These are phyloP conservation scores for Copidosoma floridanum DNA, from an alignment of 1,140 invertebrate species.

Conservation along the genomic window DNA sequence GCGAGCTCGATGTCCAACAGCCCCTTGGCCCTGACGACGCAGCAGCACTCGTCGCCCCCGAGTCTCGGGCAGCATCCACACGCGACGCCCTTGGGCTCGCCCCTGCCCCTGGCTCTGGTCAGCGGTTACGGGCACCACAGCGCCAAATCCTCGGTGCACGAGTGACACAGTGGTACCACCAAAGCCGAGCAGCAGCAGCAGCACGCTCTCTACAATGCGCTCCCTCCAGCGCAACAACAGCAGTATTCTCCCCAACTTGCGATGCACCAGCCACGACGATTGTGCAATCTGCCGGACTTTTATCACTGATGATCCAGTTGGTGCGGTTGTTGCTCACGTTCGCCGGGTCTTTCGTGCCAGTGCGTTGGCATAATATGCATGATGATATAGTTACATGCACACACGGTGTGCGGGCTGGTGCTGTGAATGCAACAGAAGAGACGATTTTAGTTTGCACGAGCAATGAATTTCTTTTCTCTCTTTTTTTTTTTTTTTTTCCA, in stretches of 20 bases:
- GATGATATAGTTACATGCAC: not conserved
- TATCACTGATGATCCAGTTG: too few species aligned
- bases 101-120: slow-evolving; percentile 49
- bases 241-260: too few species aligned
- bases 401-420: too few species aligned
- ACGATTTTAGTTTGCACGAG: too few species aligned
- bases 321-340: too few species aligned
- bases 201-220: slow-evolving; percentile 26
- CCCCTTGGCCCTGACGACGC: slow-evolving; percentile 58
- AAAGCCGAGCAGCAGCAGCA: slow-evolving; percentile 32
- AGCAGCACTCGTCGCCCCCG: slow-evolving; percentile 44
- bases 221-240: slow-evolving; percentile 3
- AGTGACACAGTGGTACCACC: slow-evolving; percentile 51
- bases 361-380: too few species aligned
- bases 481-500: too few species aligned
- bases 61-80: slow-evolving; percentile 33
- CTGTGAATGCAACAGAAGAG: too few species aligned
- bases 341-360: too few species aligned
- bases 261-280: slow-evolving; percentile 43
- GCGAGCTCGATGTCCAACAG: slow-evolving; percentile 56
- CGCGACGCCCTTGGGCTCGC: slow-evolving; percentile 44
- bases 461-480: too few species aligned
- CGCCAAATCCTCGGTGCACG: slow-evolving; percentile 41
- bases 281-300: slow-evolving; percentile 54
- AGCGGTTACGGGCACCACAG: slow-evolving; percentile 47